Conservation (phyloP, 2,113 vertebrate species). For the Pteronura brasiliensis region DNA sequence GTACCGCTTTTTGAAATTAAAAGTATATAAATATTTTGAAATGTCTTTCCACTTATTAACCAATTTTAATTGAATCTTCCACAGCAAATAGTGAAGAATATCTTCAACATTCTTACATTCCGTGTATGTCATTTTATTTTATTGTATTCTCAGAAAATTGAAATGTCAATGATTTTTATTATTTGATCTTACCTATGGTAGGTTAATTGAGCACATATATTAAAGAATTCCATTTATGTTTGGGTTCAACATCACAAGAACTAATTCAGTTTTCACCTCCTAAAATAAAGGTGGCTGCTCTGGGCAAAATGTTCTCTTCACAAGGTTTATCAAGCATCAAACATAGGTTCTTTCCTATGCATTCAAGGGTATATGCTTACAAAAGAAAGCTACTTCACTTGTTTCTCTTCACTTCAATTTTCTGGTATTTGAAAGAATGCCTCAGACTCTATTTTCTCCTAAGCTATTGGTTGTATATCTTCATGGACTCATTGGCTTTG, state of each 20-base stretch:
- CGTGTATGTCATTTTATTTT: background rate
- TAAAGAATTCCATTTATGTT: conserved; percentile 8
- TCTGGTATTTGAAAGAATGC: background rate
- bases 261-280: background rate
- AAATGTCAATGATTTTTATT: background rate
- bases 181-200: background rate
- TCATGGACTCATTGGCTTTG: background rate
- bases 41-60: background rate
- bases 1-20: background rate
- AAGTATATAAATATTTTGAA: conserved; percentile 11
- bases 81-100: background rate
- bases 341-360: background rate
- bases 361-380: background rate
- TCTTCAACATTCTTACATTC: background rate
- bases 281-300: background rate
- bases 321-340: background rate
- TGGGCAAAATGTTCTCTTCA: background rate
- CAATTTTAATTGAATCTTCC: background rate
- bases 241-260: background rate
- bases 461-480: background rate
- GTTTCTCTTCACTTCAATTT: background rate
- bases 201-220: background rate
- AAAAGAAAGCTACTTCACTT: background rate
- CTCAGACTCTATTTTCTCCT: background rate
- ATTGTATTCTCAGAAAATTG: background rate